Evolutionary conservation across 2,797 vertebrate genomes (phyloP), one percentile per base, ranked within the genome.

Genomic region (Cheirogaleus major): DNA sequence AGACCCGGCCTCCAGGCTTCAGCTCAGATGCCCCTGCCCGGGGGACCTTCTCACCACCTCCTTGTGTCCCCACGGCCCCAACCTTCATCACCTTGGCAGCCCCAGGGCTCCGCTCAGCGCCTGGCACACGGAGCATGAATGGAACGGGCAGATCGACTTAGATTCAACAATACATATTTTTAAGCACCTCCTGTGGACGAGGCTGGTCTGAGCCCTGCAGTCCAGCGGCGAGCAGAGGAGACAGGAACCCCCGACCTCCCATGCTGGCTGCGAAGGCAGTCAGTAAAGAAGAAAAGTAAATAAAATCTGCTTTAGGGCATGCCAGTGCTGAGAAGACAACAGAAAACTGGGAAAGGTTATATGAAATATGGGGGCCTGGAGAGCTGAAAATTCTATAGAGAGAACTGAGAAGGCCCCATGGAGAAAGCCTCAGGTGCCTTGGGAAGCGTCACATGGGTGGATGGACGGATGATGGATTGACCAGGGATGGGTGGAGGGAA

Each of bases 401-500:
- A 10, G 6, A 25, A 23, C 43, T 27, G 30, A 30, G 50, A 69
- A 50, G 73, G 17, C 65, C 63, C 27, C 13, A 2, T 7, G 5
- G 63, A 69, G 35, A 59, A 65, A 43, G 14, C 8, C 61, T 78
- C 50, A 78, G 32, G 52, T 32, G 13, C 5, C 3, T 11, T 22
- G 65, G 67, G 65, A n/a, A 17, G 17, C 13, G 57, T 32, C 43
- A 13, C 15, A 15, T 55, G 23, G 50, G 12, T 76, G 48, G 32
- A 11, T 11, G 10, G 30, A 6, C 13, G 0, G 50, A 52, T 7
- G 14, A 76, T 9, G 13, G 7, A 30, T 73, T 7, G 43, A 17
- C 30, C 25, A 2, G 1, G 52, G 13, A 27, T 4, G n/a, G 25
- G 20, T 38, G 12, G 2, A 9, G 1, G 27, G 9, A 17, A 5